These are phyloP conservation scores for Mya arenaria DNA, from an alignment of 1,140 invertebrate genomes.

Conservation along the genomic window DNA sequence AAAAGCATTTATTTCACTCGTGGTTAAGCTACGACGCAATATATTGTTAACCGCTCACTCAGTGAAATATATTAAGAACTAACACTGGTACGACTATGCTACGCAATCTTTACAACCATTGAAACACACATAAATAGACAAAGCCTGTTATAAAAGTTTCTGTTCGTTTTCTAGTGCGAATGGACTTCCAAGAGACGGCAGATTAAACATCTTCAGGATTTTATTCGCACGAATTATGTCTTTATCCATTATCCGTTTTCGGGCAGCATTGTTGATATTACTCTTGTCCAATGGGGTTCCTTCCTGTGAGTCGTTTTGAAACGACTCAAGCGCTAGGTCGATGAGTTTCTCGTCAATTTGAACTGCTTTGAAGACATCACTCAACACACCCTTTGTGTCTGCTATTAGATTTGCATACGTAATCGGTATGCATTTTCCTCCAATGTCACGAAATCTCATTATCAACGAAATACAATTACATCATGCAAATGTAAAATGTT, in stretches of 20 bases:
- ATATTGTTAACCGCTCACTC: too few species aligned
- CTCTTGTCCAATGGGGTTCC: slow-evolving; percentile 4
- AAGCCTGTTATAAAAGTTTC: too few species aligned
- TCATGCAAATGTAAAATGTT: slow-evolving; percentile 18
- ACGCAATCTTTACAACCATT: too few species aligned
- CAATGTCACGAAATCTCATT: background rate
- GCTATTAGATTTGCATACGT: slow-evolving; percentile 10
- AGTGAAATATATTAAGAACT: too few species aligned
- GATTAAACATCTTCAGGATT: slow-evolving; percentile 3
- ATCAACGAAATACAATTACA: slow-evolving; percentile 4
- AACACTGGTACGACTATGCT: too few species aligned
- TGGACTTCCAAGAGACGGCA: slow-evolving; percentile 2
- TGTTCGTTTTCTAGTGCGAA: too few species aligned
- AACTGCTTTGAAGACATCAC: background rate
- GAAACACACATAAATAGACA: too few species aligned
- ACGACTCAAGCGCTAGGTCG: background rate
- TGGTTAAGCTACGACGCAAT: too few species aligned
- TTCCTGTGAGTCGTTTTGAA: slow-evolving; percentile 17
- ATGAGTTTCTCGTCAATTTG: background rate
- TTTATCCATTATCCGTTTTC: background rate
- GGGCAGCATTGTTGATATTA: background rate
- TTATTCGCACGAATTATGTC: background rate
- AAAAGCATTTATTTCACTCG: too few species aligned
- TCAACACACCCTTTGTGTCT: background rate
- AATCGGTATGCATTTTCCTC: background rate